Percentiles rank a stretch among this genome's conserved stretches.
Evolutionary conservation across 2,888 invertebrate genomes (phyloP).

Genomic region (Drosophila paranaensis): DNA sequence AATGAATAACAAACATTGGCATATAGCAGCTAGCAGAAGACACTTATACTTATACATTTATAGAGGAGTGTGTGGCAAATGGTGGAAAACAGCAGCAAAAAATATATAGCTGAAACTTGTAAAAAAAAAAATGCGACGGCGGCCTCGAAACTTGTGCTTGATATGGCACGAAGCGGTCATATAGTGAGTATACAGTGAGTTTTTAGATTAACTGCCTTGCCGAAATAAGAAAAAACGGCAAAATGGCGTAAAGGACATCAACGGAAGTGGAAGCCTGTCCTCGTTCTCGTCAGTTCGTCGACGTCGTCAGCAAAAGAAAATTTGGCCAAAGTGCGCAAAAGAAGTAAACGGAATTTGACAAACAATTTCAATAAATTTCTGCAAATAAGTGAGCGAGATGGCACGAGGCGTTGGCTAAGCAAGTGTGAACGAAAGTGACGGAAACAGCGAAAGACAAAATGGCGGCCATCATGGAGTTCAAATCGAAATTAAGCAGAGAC

Average conservation of each 20-base stretch:
- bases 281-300: slow-evolving; percentile 21
- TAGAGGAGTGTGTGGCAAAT: slow-evolving; percentile 20
- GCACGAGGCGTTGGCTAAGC: slow-evolving; percentile 9
- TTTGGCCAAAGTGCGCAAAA: slow-evolving; percentile 72
- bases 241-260: slow-evolving; percentile 63
- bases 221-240: slow-evolving; percentile 20
- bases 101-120: slow-evolving; percentile 51
- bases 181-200: slow-evolving; percentile 48
- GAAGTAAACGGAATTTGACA: slow-evolving; percentile 80
- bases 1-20: slow-evolving; percentile 58
- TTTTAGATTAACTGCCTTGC: slow-evolving; percentile 71
- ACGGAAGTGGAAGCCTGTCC: slow-evolving; percentile 68
- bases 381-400: slow-evolving; percentile 71
- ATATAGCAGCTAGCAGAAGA: slow-evolving; percentile 26
- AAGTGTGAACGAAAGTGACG: slow-evolving; percentile 27
- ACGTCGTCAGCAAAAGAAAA: slow-evolving; percentile 39
- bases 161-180: slow-evolving; percentile 67
- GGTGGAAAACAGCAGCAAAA: slow-evolving; percentile 10
- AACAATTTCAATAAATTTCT: slow-evolving; percentile 81
- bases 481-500: slow-evolving; percentile 72
- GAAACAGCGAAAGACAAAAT: slow-evolving; percentile 61
- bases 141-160: slow-evolving; percentile 58
- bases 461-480: slow-evolving; percentile 70
- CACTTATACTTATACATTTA: slow-evolving; percentile 24
- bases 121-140: slow-evolving; percentile 31